Conservation (phyloP, 2,113 vertebrate genomes). For the Notothenia coriiceps region DNA sequence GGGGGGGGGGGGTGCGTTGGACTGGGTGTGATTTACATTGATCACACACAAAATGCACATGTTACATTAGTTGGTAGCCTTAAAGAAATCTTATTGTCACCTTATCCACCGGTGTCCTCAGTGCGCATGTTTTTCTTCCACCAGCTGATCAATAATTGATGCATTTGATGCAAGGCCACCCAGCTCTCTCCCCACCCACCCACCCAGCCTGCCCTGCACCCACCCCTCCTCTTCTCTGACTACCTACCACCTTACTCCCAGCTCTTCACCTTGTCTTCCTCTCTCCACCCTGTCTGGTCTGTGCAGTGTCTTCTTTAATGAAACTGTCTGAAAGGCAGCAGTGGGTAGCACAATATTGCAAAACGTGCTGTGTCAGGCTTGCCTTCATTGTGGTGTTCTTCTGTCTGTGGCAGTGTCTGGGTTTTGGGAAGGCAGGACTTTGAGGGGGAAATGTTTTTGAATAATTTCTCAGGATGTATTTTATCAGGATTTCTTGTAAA, state of each 20-base stretch:
- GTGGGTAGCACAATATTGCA: slow-evolving; percentile 13
- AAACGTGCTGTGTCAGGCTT: slow-evolving; percentile 74
- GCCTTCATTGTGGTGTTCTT: slow-evolving; percentile 33
- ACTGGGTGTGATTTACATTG: neutral
- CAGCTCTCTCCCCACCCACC: slow-evolving; percentile 24
- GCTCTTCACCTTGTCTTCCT: neutral
- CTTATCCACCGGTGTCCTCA: slow-evolving; percentile 2
- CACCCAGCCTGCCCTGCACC: slow-evolving; percentile 23
- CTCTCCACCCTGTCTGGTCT: slow-evolving; percentile 1
- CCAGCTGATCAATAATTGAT: slow-evolving; percentile 75
- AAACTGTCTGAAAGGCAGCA: slow-evolving; percentile 11
- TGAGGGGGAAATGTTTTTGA: neutral
- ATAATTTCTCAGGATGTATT: neutral
- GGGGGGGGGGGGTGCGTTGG: neutral
- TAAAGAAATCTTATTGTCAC: slow-evolving; percentile 23
- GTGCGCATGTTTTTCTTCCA: slow-evolving; percentile 45
- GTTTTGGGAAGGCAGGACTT: neutral
- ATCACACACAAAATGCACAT: neutral
- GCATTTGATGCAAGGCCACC: slow-evolving; percentile 66
- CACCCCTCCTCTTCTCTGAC: neutral
- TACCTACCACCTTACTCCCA: slow-evolving; percentile 20
- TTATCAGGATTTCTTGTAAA: neutral
- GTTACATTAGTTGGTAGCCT: slow-evolving; percentile 3
- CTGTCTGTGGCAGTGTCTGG: slow-evolving; percentile 43
- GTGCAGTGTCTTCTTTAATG: neutral